A percentile compares a stretch with the other conserved stretches of the same genome.
Conservation (phyloP, 1,140 invertebrate species). For the Mactra quadrangularis region DNA sequence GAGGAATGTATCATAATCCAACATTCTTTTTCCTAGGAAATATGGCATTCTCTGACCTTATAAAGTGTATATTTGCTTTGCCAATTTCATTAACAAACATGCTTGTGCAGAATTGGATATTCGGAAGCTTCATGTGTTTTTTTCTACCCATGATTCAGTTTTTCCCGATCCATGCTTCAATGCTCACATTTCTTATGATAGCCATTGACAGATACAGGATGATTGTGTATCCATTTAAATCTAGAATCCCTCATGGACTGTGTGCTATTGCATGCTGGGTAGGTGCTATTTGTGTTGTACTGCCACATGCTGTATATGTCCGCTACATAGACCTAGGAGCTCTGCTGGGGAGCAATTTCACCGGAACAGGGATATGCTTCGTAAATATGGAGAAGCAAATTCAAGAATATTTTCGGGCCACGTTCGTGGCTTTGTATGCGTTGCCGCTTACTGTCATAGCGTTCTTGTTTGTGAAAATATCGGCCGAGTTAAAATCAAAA, state of each 20-base stretch:
- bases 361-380: conserved; percentile 81
- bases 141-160: conserved; percentile 91
- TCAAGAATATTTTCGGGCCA: conserved; percentile 82
- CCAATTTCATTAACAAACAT: conserved; percentile 89
- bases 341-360: conserved; percentile 76
- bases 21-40: conserved; percentile 89
- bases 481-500: conserved; percentile 87
- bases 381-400: conserved; percentile 81
- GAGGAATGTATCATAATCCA: conserved; percentile 87
- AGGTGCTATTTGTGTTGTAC: conserved; percentile 88
- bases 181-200: conserved; percentile 89
- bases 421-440: conserved; percentile 86
- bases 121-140: conserved; percentile 90
- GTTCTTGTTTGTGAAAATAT: conserved; percentile 87
- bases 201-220: conserved; percentile 88
- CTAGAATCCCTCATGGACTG: conserved; percentile 87
- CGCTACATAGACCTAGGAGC: conserved; percentile 88
- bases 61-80: conserved; percentile 88
- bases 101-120: conserved; percentile 90
- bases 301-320: conserved; percentile 90
- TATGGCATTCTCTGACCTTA: conserved; percentile 88
- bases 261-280: conserved; percentile 89
- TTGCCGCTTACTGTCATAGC: conserved; percentile 87
- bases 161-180: conserved; percentile 88
- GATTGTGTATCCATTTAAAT: conserved; percentile 87